Evolutionary conservation across 2,113 vertebrate genomes (phyloP), one percentile per base, ranked within the genome.

Genomic region (Beaufortia kweichowensis): DNA sequence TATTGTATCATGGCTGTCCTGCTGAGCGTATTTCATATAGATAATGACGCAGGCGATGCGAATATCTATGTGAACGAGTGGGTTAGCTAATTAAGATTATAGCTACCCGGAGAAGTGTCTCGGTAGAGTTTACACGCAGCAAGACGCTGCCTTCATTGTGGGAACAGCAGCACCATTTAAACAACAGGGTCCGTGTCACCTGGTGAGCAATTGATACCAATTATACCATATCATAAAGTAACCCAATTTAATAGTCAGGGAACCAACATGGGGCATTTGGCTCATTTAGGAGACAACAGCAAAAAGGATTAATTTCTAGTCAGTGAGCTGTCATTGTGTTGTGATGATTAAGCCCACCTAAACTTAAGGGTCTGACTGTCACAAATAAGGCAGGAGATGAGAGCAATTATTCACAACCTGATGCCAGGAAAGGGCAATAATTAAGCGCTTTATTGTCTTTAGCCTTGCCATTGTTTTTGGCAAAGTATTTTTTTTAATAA

Each of bases 271-370:
- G 83, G 86, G 84, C 80, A 64, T 75, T 66, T 71, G 80, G 65
- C 67, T 67, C 79, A 73, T 68, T 78, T 80, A 79, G 75, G 62
- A 67, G 83, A 87, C 82, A 72, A 86, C 86, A 88, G 87, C 86
- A 86, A 85, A 21, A 88, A 92, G 89, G 91, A 90, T 89, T 92
- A 86, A 90, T 86, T 89, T 88, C 88, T 88, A 85, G 88, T 87
- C 66, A 69, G 76, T 28, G 75, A 84, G 79, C 81, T 89, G 91
- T 92, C 90, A 91, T 82, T 87, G 85, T 77, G 88, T 68, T 69
- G n/a, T 55, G 48, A 60, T 75, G 53, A 81, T 41, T 50, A 50
- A 71, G 28, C 12, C 60, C 60, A 23, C 56, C 41, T 56, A 68
- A 63, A 77, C 78, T 55, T 28, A 75, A 55, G 53, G 60, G 64